Conservation (phyloP, 1,140 invertebrate species). For the Drosophila kepulauana region DNA sequence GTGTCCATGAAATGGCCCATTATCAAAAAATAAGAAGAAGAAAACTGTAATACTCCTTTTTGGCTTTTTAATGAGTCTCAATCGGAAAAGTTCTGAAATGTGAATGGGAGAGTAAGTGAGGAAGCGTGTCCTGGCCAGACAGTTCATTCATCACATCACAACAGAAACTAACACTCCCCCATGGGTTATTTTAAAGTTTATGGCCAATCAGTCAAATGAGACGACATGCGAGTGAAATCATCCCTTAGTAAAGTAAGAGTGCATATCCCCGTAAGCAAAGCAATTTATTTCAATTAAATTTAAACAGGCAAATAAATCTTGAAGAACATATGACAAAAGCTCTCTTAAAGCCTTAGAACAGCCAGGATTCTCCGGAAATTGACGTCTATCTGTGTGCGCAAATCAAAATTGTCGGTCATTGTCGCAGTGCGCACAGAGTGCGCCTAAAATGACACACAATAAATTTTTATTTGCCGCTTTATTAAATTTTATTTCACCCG, state of each 20-base stretch:
- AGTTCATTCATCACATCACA: conserved; percentile 42
- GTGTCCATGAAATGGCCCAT: conserved; percentile 62
- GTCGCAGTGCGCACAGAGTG: conserved; percentile 52
- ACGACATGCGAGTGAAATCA: conserved; percentile 30
- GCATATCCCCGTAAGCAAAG: conserved; percentile 54
- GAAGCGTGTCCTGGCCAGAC: conserved; percentile 9
- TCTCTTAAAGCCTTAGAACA: conserved; percentile 38
- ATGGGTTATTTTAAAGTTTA: conserved; percentile 42
- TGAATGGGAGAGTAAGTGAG: not conserved
- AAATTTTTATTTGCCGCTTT: conserved; percentile 81
- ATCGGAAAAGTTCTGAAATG: not conserved
- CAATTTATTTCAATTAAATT: conserved; percentile 80
- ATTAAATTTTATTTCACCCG: conserved; percentile 76
- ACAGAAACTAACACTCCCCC: not conserved
- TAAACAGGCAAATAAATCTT: conserved; percentile 71
- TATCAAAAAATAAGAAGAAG: conserved; percentile 25
- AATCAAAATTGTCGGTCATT: conserved; percentile 71
- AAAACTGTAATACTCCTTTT: conserved; percentile 32
- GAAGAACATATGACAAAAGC: conserved; percentile 21
- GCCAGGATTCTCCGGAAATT: conserved; percentile 56
- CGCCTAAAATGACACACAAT: conserved; percentile 79
- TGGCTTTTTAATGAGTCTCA: conserved; percentile 56
- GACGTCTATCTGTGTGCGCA: conserved; percentile 64
- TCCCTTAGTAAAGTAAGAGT: too few species aligned
- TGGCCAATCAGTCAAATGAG: conserved; percentile 59